Percentiles rank a stretch among this genome's conserved stretches.
These are phyloP conservation scores for Calephelis nemesis DNA, from an alignment of 1,140 invertebrate genomes.

Conservation along the genomic window DNA sequence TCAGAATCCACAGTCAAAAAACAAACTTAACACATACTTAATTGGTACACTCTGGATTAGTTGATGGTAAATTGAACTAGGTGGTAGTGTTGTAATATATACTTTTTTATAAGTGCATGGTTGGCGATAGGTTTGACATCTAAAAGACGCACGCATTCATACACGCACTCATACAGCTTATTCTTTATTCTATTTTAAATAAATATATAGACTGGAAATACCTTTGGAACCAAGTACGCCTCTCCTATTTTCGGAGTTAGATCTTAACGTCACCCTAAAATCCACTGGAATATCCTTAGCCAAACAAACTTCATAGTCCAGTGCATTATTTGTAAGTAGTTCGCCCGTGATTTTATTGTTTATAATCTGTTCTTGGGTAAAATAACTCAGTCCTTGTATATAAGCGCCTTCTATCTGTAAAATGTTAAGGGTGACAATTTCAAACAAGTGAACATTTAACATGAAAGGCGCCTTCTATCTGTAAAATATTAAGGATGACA, in stretches of 20 bases:
- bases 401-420: conserved; percentile 86
- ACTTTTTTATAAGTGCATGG: too few species aligned
- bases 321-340: conserved; percentile 86
- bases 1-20: too few species aligned
- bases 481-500: too few species aligned
- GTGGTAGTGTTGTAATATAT: too few species aligned
- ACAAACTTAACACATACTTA: too few species aligned
- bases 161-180: too few species aligned
- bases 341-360: conserved; percentile 83
- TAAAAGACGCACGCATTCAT: too few species aligned
- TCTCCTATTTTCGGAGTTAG: conserved; percentile 85
- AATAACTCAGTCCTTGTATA: conserved; percentile 92
- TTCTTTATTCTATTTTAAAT: too few species aligned
- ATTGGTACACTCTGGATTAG: too few species aligned
- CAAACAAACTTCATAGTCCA: conserved; percentile 90
- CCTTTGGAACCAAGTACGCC: conserved; percentile 91
- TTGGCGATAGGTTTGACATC: too few species aligned
- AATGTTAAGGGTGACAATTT: not conserved
- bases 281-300: conserved; percentile 91
- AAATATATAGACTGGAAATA: conserved; percentile 49
- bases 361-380: conserved; percentile 85
- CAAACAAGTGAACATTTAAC: too few species aligned
- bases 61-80: too few species aligned
- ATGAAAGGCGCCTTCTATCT: conserved; percentile 12
- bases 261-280: conserved; percentile 87